Evolutionary conservation across 2,113 vertebrate species (phyloP), one percentile per base, ranked within the genome.

Genomic region (human): DNA sequence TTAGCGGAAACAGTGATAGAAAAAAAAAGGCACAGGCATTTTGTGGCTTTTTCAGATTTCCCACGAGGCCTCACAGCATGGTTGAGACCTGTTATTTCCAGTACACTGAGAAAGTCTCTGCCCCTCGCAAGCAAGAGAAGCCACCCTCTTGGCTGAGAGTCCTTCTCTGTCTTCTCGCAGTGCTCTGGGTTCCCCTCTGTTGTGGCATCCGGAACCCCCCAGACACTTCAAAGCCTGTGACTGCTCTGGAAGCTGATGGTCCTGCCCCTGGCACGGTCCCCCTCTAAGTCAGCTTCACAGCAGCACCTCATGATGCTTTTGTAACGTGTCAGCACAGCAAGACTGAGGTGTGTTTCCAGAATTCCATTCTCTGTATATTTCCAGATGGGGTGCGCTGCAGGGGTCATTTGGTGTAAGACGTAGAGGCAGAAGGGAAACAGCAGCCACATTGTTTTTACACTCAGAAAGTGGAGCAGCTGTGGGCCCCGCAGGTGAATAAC

Each of bases 131-230:
- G 64, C 1, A 6, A 68, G 22, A 50, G 38, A 81, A 20, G 72
- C 48, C 38, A 0, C 22, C 6, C 5, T 35, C 35, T 61, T 0
- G 0, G 43, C 55, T 52, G 0, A 27, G 6, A 9, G 6, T 12
- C 50, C 27, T 52, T 17, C 38, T 70, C 38, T 89, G 18, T 48
- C 10, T 80, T 66, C 48, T 30, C 48, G 45, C 20, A 0, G 2
- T 76, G n/a, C 5, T 59, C 25, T 9, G 43, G 3, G 30, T 8
- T 20, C 25, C 50, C 12, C 43, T 68, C 22, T 23, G 22, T 6
- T 30, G 64, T 48, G 8, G 48, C 17, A 0, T n/a, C 52, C 20
- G 22, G 43, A 72, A 4, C 70, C 43, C 52, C 59, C 55, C 43
- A 61, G 20, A 66, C 11, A 35, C 25, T 23, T 23, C 30, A 25